Evolutionary conservation across 2,113 vertebrate species (phyloP), one percentile per base, ranked within the genome.

Genomic region (Dicentrarchus labrax): DNA sequence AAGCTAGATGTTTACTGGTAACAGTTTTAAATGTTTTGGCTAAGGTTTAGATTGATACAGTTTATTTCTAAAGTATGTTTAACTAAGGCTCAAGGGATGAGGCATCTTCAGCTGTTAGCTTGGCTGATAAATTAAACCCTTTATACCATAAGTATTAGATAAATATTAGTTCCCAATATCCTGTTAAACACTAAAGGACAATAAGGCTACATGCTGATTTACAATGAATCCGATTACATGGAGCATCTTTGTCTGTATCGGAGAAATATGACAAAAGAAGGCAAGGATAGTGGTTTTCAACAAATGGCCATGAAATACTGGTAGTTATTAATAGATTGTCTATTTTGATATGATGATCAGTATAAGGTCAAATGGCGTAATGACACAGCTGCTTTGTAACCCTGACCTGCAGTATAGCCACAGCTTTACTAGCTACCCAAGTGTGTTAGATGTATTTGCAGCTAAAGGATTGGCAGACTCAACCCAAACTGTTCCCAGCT

Each of bases 371-470:
- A 51, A 72, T 36, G 54, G 45, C 57, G 76, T 47, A 78, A 65
- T 61, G 19, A 41, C 65, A 69, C 54, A 75, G 71, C 82, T 85
- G 74, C 66, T 61, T 43, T 60, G 64, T 47, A 68, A 79, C 38
- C 77, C 64, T 84, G 72, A 82, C 61, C 61, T 60, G 30, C 51
- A 43, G 56, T 64, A 36, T 13, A 64, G 53, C 43, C 47, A 38
- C 60, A 71, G 68, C 36, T 78, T 24, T 48, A 59, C 50, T 10
- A 8, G 41, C 57, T 51, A 30, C 48, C 69, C 68, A 60, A 21
- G 48, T 43, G 74, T 19, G 69, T 51, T 67, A 16, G 53, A 83
- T 72, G 60, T 71, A 78, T 69, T 76, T 78, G 71, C 74, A 92
- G 83, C 76, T 83, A 70, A 86, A 82, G 50, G 19, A 86, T 30